phyloP scores from a whole-genome alignment of 2,113 vertebrate genomes.

The Passer domesticus region DNA sequence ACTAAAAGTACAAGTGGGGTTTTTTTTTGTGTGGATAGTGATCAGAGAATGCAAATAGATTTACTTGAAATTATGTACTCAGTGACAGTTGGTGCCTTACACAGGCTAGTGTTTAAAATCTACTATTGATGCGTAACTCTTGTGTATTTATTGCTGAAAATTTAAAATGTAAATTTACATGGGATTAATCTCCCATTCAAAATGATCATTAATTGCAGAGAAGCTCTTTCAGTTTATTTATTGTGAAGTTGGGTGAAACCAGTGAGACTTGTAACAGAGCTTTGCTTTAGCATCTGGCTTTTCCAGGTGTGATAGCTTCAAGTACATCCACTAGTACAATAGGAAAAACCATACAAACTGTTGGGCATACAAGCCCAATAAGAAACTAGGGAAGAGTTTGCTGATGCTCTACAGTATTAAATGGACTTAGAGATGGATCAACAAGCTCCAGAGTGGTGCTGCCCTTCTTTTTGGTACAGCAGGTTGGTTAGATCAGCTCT shows the following conservation, averaged over 20 bases:
- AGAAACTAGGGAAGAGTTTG: neutral
- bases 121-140: neutral
- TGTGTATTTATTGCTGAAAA: neutral
- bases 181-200: neutral
- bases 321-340: neutral
- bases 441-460: neutral
- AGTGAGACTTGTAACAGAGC: neutral
- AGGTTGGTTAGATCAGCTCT: neutral
- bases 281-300: neutral
- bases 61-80: neutral
- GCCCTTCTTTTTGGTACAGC: neutral
- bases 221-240: neutral
- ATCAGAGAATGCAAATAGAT: neutral
- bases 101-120: neutral
- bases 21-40: neutral
- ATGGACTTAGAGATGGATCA: neutral
- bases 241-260: neutral
- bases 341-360: neutral
- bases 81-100: neutral
- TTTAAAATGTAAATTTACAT: neutral
- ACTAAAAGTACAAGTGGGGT: neutral
- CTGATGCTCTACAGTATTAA: neutral
- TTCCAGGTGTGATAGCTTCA: neutral
- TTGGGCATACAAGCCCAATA: neutral
- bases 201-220: neutral